Base-by-base conservation (phyloP, 2,113 vertebrate genomes). In the Ciconia stormi region DNA sequence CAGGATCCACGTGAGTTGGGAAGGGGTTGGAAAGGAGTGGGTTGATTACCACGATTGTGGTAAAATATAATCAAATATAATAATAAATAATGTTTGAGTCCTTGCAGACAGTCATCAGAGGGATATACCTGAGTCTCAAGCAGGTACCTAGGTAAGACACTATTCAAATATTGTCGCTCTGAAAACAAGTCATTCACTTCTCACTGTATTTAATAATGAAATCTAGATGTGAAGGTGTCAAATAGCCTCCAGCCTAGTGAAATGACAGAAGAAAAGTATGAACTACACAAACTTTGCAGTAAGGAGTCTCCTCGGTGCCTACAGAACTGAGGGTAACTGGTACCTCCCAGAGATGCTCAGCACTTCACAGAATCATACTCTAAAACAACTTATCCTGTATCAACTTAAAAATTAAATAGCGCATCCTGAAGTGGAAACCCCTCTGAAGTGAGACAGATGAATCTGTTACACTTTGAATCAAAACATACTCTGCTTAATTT, bases 41-140 rank as follows among this genome's bases (percentile, higher is more conserved):
- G 5, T 1, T 72, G 29, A 61, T 76, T 11, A 58, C 23, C 16
- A 32, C 0, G 6, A 61, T 0, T 25, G 9, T n/a, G 49, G 19
- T 56, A 82, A 89, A 79, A 65, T 17, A 72, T 3, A 65, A 76
- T 38, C 49, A 87, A 38, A 38, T 38, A 38, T 38, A 38, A 38
- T 38, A 38, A 38, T 67, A 40, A 71, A 53, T 52, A 38, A 49
- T 13, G 40, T 52, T 36, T 72, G 40, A 67, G 46, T 62, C 38
- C 34, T 47, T 63, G 9, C 18, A 47, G n/a, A 23, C 20, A 56
- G 22, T 20, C 65, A 76, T 47, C 56, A 83, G 46, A 71, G 30
- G 50, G 55, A 66, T 62, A 50, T 49, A 58, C 52, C 56, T 42
- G 36, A 59, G 49, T n/a, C 32, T 82, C 69, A 38, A 34, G 49